phyloP scores from a whole-genome alignment of 2,888 invertebrate species.

The Papilio demoleus region DNA sequence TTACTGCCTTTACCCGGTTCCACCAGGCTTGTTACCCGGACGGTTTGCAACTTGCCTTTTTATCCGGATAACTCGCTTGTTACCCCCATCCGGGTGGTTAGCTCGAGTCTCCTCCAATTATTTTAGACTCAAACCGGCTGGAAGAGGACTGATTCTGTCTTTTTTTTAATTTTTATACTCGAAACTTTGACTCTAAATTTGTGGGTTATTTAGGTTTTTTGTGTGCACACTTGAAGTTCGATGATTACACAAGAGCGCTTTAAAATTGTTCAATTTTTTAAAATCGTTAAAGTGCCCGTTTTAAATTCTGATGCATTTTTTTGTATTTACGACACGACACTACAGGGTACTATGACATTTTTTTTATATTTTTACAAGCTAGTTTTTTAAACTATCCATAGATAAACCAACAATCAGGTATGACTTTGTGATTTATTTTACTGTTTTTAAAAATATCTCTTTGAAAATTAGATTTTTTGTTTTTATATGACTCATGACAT shows the following conservation, averaged over 20 bases:
- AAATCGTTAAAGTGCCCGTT: slow-evolving; percentile 37
- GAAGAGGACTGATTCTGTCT: slow-evolving; percentile 67
- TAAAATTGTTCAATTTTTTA: slow-evolving; percentile 36
- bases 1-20: slow-evolving; percentile 52
- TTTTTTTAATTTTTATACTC: slow-evolving; percentile 45
- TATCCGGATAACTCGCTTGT: slow-evolving; percentile 69
- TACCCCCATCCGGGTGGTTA: slow-evolving; percentile 75
- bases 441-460: background rate
- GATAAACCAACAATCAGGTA: background rate
- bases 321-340: slow-evolving; percentile 21
- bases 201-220: slow-evolving; percentile 29
- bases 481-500: too few relatives aligned
- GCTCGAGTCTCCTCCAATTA: slow-evolving; percentile 80
- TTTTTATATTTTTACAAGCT: background rate
- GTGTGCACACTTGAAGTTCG: slow-evolving; percentile 21
- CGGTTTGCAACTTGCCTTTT: slow-evolving; percentile 54
- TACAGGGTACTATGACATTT: slow-evolving; percentile 2
- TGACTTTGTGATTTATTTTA: background rate
- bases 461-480: too few relatives aligned
- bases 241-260: slow-evolving; percentile 36
- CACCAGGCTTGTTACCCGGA: slow-evolving; percentile 59
- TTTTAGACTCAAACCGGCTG: slow-evolving; percentile 70
- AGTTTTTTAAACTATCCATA: background rate
- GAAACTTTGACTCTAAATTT: slow-evolving; percentile 38
- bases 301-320: slow-evolving; percentile 39